Base-by-base conservation (phyloP, 2,888 invertebrate genomes). In the Drosophila buzzatii region DNA sequence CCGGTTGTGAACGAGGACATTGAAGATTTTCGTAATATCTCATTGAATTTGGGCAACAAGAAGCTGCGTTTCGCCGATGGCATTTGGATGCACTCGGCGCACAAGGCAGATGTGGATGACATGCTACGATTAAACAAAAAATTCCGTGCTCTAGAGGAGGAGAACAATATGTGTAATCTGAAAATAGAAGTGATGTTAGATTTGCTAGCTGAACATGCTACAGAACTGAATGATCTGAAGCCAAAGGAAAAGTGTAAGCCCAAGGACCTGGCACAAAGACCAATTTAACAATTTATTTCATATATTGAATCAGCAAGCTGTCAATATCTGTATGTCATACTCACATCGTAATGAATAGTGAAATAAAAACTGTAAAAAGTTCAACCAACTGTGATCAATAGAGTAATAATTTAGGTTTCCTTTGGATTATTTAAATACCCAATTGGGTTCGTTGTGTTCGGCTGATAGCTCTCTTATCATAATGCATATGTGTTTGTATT, bases 151-250 rank as follows among this genome's bases (percentile, higher is more conserved):
- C 69, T 93, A 27, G 93, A 93, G 63, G 91, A 91, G 61, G 92
- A 93, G 65, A 93, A 93, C 58, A 92, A 92, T 73, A 89, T 93
- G 81, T 90, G 91, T 69, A 85, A 92, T 76, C 59, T 93, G 2
- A 93, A 93, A 73, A 89, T 92, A 37, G 93, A 93, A 55, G 89
- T 93, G 5, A 83, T 93, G 69, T 67, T 93, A 62, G 93, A 93
- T 81, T 76, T 93, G 44, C 63, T 93, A 31, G 91, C 93, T 2
- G 93, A 93, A 70, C 91, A 92, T 72, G 85, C 92, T 2, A 79
- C 90, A 0, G 91, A 92, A 66, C 68, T 92, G 10, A 91, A 91
- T 76, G 72, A 81, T 39, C 58, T 91, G 16, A 89, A 89, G 56
- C 69, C 78, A 3, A 81, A 81, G 51, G 84, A 83, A 5, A 84